Conservation (phyloP, 2,113 vertebrate genomes). For the Engraulis encrasicolus region DNA sequence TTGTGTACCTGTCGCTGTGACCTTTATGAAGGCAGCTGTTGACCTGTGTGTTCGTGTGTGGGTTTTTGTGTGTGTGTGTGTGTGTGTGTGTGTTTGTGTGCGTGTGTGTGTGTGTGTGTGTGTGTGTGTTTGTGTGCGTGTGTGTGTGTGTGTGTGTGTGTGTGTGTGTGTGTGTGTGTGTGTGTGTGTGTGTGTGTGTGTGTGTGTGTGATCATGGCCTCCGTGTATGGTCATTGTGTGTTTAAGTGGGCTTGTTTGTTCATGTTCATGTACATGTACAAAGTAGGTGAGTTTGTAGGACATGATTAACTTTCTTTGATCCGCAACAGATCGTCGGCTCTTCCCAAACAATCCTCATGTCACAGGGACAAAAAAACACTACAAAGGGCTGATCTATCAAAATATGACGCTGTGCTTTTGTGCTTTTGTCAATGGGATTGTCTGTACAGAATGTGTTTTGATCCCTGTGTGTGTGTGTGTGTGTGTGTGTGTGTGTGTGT, state of each 20-base stretch:
- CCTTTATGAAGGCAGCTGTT: not conserved
- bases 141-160: not conserved
- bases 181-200: not conserved
- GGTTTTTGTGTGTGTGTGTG: no score
- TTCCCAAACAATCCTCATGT: not conserved
- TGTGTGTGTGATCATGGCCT: not conserved
- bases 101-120: not conserved
- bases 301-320: not conserved
- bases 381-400: not conserved
- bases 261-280: no score
- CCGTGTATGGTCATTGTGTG: no score
- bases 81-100: not conserved
- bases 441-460: not conserved
- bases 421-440: not conserved
- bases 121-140: no score
- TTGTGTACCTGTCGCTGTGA: not conserved
- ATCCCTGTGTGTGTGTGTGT: not conserved
- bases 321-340: no score
- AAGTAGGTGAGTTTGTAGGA: not conserved
- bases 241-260: no score
- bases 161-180: not conserved
- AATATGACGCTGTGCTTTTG: not conserved
- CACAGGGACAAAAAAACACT: not conserved
- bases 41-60: not conserved
- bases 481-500: not conserved